Percentiles rank a stretch among this genome's conserved stretches.
Evolutionary conservation across 1,140 invertebrate species (phyloP).

Genomic region (Onthophagus taurus): DNA sequence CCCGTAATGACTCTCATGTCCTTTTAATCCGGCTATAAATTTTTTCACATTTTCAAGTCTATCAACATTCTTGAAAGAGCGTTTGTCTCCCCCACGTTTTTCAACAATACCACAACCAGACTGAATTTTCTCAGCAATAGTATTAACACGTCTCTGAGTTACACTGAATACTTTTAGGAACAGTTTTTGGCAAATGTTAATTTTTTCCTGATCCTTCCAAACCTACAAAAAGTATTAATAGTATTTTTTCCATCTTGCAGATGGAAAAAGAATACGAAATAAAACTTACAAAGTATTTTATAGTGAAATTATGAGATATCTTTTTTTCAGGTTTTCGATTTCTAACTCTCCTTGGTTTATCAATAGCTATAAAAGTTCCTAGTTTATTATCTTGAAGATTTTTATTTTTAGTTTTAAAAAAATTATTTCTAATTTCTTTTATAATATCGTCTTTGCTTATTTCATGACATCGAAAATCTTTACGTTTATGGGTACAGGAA

Average conservation of each 20-base stretch:
- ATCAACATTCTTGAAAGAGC: too few relatives aligned
- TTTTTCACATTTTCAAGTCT: too few relatives aligned
- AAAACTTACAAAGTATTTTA: constrained; percentile 4
- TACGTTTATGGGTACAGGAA: too few relatives aligned
- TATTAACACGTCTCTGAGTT: constrained; percentile 4
- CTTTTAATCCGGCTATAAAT: too few relatives aligned
- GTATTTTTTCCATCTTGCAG: too few relatives aligned
- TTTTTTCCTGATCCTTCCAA: constrained; percentile 1
- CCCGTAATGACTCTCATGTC: too few relatives aligned
- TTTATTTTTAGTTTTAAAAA: not conserved
- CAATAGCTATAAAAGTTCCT: not conserved
- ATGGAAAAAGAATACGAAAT: not conserved
- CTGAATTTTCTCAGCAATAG: constrained; percentile 5
- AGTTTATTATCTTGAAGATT: constrained; percentile 1
- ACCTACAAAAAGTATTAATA: constrained; percentile 1
- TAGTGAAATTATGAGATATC: not conserved
- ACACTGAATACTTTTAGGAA: constrained; percentile 2
- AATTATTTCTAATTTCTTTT: not conserved
- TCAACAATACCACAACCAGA: constrained; percentile 6
- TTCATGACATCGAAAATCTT: too few relatives aligned
- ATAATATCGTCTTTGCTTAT: too few relatives aligned
- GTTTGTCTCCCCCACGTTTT: not conserved
- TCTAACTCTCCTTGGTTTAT: constrained; percentile 3
- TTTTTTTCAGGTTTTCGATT: constrained; percentile 6
- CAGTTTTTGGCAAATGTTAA: constrained; percentile 5